Conservation (phyloP, 2,888 invertebrate genomes). For the Gortyna flavago region DNA sequence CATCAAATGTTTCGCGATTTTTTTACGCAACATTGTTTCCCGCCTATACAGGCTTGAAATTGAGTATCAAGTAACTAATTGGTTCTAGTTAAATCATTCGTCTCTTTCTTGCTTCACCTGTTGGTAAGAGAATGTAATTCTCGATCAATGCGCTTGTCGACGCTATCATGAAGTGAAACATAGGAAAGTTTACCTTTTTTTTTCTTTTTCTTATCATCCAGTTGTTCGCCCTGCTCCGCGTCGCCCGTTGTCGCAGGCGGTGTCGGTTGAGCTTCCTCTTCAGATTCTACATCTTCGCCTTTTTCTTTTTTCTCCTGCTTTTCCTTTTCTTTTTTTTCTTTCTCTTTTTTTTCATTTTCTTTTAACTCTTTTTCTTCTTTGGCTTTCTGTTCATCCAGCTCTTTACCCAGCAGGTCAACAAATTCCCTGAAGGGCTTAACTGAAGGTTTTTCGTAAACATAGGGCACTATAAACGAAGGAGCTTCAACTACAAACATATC, state of each 20-base stretch:
- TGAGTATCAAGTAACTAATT: not conserved
- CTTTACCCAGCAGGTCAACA: slow-evolving; percentile 91
- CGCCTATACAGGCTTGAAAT: not conserved
- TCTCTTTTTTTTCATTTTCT: slow-evolving; percentile 77
- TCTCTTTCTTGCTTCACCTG: not conserved
- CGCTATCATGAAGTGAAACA: not conserved
- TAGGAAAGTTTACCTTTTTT: slow-evolving; percentile 71
- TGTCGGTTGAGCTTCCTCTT: slow-evolving; percentile 57
- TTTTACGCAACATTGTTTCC: not conserved
- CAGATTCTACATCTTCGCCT: slow-evolving; percentile 76
- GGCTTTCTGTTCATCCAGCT: slow-evolving; percentile 91
- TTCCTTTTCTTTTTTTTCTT: slow-evolving; percentile 78
- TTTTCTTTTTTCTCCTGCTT: slow-evolving; percentile 75
- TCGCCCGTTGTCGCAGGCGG: slow-evolving; percentile 17
- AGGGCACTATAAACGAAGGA: slow-evolving; percentile 97
- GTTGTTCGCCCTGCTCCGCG: slow-evolving; percentile 75
- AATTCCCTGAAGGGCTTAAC: slow-evolving; percentile 94
- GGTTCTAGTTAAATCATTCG: not conserved
- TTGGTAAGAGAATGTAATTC: not conserved
- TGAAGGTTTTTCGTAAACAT: slow-evolving; percentile 97
- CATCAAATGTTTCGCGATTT: not conserved
- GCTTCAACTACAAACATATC: slow-evolving; percentile 98
- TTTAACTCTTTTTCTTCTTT: slow-evolving; percentile 87
- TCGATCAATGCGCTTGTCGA: not conserved
- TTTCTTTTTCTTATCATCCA: slow-evolving; percentile 76